Conservation (phyloP, 2,888 invertebrate species). For the Cabera pusaria region DNA sequence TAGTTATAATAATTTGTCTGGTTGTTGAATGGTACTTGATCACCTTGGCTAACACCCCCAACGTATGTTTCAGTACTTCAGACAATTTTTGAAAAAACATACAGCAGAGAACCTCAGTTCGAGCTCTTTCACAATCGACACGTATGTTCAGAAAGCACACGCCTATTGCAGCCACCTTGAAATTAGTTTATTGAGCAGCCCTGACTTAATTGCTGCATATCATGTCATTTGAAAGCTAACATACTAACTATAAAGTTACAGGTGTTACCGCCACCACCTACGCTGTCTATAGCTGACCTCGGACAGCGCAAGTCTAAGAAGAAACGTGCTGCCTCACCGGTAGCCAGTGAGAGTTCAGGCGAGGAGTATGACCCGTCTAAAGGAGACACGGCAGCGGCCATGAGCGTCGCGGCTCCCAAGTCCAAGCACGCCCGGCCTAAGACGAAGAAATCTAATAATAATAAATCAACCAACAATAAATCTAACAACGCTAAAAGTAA, state of each 20-base stretch:
- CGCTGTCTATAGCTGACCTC: slow-evolving; percentile 65
- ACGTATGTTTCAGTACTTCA: no score
- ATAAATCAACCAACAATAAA: slow-evolving; percentile 36
- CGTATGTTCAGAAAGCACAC: no score
- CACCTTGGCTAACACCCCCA: no score
- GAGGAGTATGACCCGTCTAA: slow-evolving; percentile 75
- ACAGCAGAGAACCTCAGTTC: no score
- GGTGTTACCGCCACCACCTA: slow-evolving; percentile 48
- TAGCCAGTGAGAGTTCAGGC: slow-evolving; percentile 70
- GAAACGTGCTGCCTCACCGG: slow-evolving; percentile 69
- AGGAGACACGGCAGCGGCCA: slow-evolving; percentile 66
- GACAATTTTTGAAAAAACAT: no score
- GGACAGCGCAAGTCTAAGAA: slow-evolving; percentile 75
- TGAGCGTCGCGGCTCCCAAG: slow-evolving; percentile 72
- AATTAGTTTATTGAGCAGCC: no score
- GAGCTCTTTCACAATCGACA: no score
- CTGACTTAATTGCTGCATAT: no score
- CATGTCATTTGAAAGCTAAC: no score
- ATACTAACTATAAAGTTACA: slow-evolving; percentile 17
- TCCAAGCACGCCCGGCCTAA: slow-evolving; percentile 57
- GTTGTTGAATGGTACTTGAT: no score
- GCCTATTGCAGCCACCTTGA: no score
- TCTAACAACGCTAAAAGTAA: slow-evolving; percentile 62
- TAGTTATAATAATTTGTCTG: no score
- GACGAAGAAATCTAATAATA: slow-evolving; percentile 45